Conservation (phyloP, 2,797 vertebrate genomes). For the Acanthopagrus latus region DNA sequence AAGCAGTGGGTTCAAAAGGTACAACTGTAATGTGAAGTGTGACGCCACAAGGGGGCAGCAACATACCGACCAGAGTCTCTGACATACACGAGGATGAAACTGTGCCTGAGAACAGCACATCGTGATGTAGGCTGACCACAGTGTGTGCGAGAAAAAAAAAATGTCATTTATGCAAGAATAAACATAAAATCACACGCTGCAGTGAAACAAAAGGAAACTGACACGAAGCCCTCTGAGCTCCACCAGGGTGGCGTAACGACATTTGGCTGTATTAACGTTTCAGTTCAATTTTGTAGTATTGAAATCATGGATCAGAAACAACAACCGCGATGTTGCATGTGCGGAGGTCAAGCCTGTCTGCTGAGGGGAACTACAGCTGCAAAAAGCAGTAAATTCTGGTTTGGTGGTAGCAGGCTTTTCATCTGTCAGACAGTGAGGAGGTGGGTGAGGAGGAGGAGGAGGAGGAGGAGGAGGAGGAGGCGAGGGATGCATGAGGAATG, state of each 20-base stretch:
- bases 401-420: conserved; percentile 21
- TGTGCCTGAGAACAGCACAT: accelerated
- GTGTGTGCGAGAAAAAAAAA: background rate
- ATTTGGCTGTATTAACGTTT: background rate
- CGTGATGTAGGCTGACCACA: background rate
- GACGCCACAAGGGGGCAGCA: conserved; percentile 64
- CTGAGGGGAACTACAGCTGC: background rate
- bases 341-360: background rate
- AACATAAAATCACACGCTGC: background rate
- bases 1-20: background rate
- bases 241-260: background rate
- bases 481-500: conserved; percentile 5
- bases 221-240: background rate
- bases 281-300: background rate
- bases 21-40: background rate
- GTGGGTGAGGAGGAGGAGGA: conserved; percentile 26
- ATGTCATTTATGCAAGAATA: background rate
- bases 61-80: background rate
- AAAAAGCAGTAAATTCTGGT: background rate
- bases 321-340: background rate
- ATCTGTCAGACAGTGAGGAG: conserved; percentile 14
- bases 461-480: conserved; percentile 11
- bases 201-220: background rate
- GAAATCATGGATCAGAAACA: background rate
- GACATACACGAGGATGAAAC: background rate